These are phyloP conservation scores for Barypeithes pellucidus DNA, from an alignment of 2,888 invertebrate species.

Conservation along the genomic window DNA sequence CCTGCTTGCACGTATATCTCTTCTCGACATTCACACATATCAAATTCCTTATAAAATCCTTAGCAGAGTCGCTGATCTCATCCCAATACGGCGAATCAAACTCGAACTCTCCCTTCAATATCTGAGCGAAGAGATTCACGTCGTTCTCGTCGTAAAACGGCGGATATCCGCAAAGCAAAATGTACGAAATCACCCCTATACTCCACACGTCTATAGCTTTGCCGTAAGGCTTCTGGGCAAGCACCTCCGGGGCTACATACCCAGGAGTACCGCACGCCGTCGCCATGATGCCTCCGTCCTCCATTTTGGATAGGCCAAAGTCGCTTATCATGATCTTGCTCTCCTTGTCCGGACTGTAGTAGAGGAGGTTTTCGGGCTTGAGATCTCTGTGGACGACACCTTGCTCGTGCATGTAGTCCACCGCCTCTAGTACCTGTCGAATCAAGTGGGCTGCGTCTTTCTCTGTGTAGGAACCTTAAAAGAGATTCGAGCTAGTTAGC, in stretches of 20 bases:
- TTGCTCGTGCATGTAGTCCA: slow-evolving; percentile 99
- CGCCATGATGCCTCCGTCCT: slow-evolving; percentile 99
- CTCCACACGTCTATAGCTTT: slow-evolving; percentile 99
- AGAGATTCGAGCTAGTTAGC: too few species aligned
- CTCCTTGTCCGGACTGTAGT: slow-evolving; percentile 97
- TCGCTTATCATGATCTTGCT: slow-evolving; percentile 99
- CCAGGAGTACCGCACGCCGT: slow-evolving; percentile 99
- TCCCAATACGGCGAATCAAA: slow-evolving; percentile 99
- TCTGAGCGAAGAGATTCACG: slow-evolving; percentile 99
- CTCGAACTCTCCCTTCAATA: slow-evolving; percentile 98
- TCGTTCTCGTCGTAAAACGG: slow-evolving; percentile 99
- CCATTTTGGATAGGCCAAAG: slow-evolving; percentile 99
- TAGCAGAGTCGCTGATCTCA: slow-evolving; percentile 99
- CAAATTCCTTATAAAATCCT: slow-evolving; percentile 97
- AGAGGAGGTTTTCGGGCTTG: slow-evolving; percentile 97
- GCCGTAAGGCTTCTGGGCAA: slow-evolving; percentile 99
- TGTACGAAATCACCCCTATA: slow-evolving; percentile 99
- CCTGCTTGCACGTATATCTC: slow-evolving; percentile 70
- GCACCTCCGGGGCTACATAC: slow-evolving; percentile 82
- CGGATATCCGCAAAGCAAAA: slow-evolving; percentile 97
- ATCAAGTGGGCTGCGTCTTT: slow-evolving; percentile 98
- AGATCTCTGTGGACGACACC: slow-evolving; percentile 98
- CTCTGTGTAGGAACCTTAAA: slow-evolving; percentile 91
- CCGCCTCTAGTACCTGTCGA: slow-evolving; percentile 96
- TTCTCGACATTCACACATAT: slow-evolving; percentile 98